These are phyloP conservation scores for Heliornis fulica DNA, from an alignment of 2,113 vertebrate species.

Conservation along the genomic window DNA sequence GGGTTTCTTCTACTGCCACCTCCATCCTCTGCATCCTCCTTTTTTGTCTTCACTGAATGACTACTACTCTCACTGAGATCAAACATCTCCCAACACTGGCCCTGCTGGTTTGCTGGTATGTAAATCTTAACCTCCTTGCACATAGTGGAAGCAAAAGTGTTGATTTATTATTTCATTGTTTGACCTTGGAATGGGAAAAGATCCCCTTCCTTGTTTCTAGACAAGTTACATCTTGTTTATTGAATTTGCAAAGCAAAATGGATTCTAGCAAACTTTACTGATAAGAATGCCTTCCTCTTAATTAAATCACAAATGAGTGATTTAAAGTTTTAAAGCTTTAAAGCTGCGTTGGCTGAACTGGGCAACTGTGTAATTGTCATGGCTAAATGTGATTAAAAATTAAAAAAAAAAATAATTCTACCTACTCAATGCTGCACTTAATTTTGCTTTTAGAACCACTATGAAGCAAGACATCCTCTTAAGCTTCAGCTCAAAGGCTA, in stretches of 20 bases:
- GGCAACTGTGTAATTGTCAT: not conserved
- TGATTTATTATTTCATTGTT: slow-evolving; percentile 26
- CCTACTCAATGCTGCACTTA: not conserved
- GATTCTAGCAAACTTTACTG: slow-evolving; percentile 31
- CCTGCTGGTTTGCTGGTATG: slow-evolving; percentile 77
- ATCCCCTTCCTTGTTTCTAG: slow-evolving; percentile 14
- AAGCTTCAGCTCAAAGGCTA: not conserved
- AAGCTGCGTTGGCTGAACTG: not conserved
- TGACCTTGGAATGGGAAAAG: slow-evolving; percentile 37
- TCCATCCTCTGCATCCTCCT: slow-evolving; percentile 79
- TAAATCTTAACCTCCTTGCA: slow-evolving; percentile 76
- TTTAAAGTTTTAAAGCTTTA: no score
- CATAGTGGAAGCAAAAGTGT: slow-evolving; percentile 70
- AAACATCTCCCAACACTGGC: slow-evolving; percentile 76
- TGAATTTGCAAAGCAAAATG: slow-evolving; percentile 32
- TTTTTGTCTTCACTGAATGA: slow-evolving; percentile 81
- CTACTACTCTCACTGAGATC: slow-evolving; percentile 76
- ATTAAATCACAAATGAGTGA: not conserved
- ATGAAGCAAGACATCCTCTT: not conserved
- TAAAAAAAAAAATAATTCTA: not conserved
- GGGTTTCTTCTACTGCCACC: slow-evolving; percentile 77
- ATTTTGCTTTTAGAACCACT: not conserved
- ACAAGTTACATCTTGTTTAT: not conserved
- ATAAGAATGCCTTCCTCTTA: slow-evolving; percentile 14
- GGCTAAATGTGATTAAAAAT: not conserved